A percentile compares a stretch with the other conserved stretches of the same genome.
Evolutionary conservation across 2,797 vertebrate genomes (phyloP).

Genomic region (Pseudochirops cupreus): DNA sequence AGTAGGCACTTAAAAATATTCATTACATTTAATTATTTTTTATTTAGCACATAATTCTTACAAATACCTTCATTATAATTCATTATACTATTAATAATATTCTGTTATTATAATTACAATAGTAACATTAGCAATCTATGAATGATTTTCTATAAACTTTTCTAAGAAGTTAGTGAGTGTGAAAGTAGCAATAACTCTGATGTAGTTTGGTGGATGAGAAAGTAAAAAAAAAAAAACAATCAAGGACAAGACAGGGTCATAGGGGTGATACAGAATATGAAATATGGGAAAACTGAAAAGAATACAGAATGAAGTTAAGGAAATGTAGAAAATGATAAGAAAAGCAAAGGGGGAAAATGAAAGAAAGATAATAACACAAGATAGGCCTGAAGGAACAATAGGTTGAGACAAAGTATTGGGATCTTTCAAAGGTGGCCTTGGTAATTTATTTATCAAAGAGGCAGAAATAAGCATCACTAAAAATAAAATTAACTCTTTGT

Average conservation of each 20-base stretch:
- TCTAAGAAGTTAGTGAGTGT: background rate
- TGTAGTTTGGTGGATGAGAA: constrained; percentile 51
- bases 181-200: constrained; percentile 1
- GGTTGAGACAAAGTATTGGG: background rate
- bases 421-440: constrained; percentile 13
- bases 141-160: constrained; percentile 3
- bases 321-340: constrained; percentile 37
- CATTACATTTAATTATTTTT: background rate
- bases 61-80: background rate
- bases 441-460: constrained; percentile 14
- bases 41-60: background rate
- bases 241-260: constrained; percentile 43
- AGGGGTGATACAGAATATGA: constrained; percentile 47
- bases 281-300: constrained; percentile 20
- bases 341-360: constrained; percentile 8
- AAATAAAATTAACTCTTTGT: constrained; percentile 18
- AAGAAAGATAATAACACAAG: constrained; percentile 5
- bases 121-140: background rate
- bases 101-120: constrained; percentile 12
- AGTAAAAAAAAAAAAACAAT: constrained; percentile 32
- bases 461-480: background rate
- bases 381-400: background rate
- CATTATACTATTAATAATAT: background rate
- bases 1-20: background rate
- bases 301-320: constrained; percentile 32